Conservation (phyloP, 1,140 invertebrate genomes). For the Philopotamus ludificatus region DNA sequence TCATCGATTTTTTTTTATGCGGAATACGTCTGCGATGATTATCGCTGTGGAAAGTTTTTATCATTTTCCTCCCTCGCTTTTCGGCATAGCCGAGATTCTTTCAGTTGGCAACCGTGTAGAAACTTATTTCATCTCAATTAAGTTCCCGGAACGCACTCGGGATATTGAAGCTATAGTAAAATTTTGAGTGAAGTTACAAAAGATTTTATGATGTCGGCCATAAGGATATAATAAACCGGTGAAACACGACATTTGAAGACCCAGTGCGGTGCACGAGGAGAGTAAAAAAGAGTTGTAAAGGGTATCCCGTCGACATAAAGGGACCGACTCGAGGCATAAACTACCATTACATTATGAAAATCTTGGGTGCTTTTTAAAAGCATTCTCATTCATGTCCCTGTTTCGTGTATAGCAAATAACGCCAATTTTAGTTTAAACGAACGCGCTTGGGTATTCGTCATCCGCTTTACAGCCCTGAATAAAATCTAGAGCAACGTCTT, state of each 20-base stretch:
- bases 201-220: background rate
- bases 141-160: background rate
- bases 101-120: background rate
- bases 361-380: background rate
- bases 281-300: constrained; percentile 8
- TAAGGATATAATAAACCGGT: background rate
- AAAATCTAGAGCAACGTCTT: too few relatives aligned
- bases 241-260: background rate
- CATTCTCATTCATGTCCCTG: background rate
- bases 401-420: background rate
- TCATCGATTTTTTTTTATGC: too few relatives aligned
- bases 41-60: too few relatives aligned
- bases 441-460: too few relatives aligned
- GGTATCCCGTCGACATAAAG: background rate
- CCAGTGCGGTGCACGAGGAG: background rate
- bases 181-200: background rate
- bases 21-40: too few relatives aligned
- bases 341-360: background rate
- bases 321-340: background rate
- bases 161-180: background rate
- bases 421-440: background rate
- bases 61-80: too few relatives aligned
- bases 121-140: constrained; percentile 1
- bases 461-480: too few relatives aligned
- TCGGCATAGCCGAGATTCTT: too few relatives aligned